phyloP scores from a whole-genome alignment of 2,888 invertebrate genomes.

The Oscheius myriophilus region DNA sequence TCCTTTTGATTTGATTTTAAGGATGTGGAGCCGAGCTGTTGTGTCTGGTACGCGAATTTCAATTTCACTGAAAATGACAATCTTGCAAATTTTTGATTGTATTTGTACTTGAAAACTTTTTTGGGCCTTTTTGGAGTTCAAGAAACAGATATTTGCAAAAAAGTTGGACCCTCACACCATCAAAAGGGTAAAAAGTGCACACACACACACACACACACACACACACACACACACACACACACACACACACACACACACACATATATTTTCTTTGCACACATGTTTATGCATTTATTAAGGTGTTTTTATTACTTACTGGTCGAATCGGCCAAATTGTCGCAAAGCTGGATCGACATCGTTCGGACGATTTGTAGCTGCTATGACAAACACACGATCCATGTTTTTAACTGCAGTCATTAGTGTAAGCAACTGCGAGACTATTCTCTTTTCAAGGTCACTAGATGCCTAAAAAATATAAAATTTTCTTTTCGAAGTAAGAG shows the following conservation, averaged over 20 bases:
- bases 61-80: conserved; percentile 78
- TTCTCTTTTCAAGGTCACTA: conserved; percentile 94
- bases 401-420: conserved; percentile 99
- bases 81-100: background rate
- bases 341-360: conserved; percentile 98
- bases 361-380: conserved; percentile 99
- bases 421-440: conserved; percentile 95
- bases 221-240: too few relatives aligned
- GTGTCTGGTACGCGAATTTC: conserved; percentile 99
- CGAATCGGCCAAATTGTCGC: conserved; percentile 94
- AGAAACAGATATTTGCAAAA: too few relatives aligned
- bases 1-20: conserved; percentile 98
- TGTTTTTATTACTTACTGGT: too few relatives aligned
- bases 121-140: too few relatives aligned
- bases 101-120: too few relatives aligned
- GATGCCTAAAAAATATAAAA: conserved; percentile 80
- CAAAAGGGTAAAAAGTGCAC: too few relatives aligned
- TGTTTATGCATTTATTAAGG: too few relatives aligned
- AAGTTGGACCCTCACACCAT: too few relatives aligned
- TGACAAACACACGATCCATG: conserved; percentile 96
- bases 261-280: too few relatives aligned
- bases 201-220: too few relatives aligned
- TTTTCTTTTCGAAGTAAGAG: too few relatives aligned
- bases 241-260: too few relatives aligned
- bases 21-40: conserved; percentile 93